Conservation (phyloP, 2,888 invertebrate genomes). For the Microchrysa polita region DNA sequence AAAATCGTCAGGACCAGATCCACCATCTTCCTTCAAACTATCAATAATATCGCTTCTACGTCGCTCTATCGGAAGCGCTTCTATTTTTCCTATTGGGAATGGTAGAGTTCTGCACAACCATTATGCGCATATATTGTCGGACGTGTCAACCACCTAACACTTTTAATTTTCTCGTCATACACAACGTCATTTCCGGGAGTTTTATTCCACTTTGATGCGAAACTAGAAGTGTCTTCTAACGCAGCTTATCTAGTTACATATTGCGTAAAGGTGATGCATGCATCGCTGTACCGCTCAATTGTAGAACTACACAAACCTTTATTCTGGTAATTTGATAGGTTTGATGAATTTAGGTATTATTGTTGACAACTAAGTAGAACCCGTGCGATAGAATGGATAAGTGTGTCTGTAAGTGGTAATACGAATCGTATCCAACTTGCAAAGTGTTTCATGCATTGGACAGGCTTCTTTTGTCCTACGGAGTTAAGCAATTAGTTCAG, state of each 20-base stretch:
- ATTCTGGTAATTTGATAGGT: constrained; percentile 24
- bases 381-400: not conserved
- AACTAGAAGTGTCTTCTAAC: constrained; percentile 3
- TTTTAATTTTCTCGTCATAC: not conserved
- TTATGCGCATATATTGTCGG: not conserved
- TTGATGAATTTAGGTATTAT: no score
- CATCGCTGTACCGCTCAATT: not conserved
- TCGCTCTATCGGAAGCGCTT: no score
- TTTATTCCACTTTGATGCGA: no score
- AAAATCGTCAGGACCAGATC: no score
- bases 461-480: constrained; percentile 35
- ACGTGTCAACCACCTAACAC: constrained; percentile 42
- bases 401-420: no score
- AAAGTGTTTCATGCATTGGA: constrained; percentile 5
- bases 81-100: no score
- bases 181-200: not conserved
- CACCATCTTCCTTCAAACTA: no score
- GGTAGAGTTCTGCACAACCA: no score
- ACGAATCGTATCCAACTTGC: not conserved
- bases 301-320: not conserved
- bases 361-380: constrained; percentile 17
- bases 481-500: constrained; percentile 40
- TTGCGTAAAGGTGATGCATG: no score
- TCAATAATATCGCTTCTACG: no score
- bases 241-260: not conserved